Evolutionary conservation across 2,888 invertebrate species (phyloP).

Genomic region (Drosophila hamatofila): DNA sequence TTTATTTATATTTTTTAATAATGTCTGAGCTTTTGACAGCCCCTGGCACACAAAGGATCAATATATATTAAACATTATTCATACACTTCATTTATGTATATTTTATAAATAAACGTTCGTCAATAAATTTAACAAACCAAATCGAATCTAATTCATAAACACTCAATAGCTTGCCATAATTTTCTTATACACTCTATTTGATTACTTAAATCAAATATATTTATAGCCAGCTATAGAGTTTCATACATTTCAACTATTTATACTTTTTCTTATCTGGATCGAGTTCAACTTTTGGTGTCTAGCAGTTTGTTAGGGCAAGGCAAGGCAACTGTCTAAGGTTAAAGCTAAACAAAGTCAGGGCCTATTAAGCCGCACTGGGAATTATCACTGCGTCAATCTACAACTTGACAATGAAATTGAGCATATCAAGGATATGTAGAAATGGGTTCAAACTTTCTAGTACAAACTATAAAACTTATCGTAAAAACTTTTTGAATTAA

Average conservation of each 20-base stretch:
- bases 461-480: not conserved
- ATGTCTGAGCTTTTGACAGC: no score
- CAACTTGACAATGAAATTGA: slow-evolving; percentile 35
- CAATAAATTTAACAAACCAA: no score
- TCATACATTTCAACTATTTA: not conserved
- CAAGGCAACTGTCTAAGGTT: slow-evolving; percentile 37
- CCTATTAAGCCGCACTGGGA: slow-evolving; percentile 23
- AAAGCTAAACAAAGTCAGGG: slow-evolving; percentile 62
- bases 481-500: not conserved
- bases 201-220: not conserved
- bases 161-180: not conserved
- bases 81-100: no score
- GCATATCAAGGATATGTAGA: not conserved
- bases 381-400: slow-evolving; percentile 59
- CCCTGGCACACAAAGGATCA: no score
- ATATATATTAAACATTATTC: no score
- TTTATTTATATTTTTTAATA: no score
- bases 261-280: not conserved
- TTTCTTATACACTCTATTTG: not conserved
- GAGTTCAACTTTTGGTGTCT: not conserved
- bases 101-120: no score
- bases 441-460: not conserved
- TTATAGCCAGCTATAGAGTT: not conserved
- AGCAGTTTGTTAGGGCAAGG: slow-evolving; percentile 18
- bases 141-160: no score